These are phyloP conservation scores for Phrynosoma blainvillii DNA, from an alignment of 2,113 vertebrate genomes.

Conservation along the genomic window DNA sequence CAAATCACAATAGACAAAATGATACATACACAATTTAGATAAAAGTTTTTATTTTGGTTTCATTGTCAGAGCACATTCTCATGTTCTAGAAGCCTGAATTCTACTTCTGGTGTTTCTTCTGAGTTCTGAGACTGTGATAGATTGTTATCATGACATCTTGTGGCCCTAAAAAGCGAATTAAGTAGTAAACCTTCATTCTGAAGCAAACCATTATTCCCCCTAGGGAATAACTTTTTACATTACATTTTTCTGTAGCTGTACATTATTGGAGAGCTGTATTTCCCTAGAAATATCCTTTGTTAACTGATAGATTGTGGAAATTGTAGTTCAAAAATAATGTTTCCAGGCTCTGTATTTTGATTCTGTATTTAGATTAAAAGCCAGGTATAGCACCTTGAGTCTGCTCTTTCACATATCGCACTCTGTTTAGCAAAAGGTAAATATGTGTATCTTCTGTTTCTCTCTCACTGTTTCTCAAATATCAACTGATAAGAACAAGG, in stretches of 20 bases:
- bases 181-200: neutral
- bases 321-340: neutral
- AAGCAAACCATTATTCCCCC: neutral
- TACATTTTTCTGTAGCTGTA: neutral
- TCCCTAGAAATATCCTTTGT: neutral
- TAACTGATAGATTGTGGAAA: neutral
- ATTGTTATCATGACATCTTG: neutral
- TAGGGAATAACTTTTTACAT: neutral
- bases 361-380: neutral
- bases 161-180: neutral
- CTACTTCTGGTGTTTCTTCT: neutral
- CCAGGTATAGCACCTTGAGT: neutral
- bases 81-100: neutral
- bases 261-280: neutral
- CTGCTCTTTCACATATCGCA: slow-evolving; percentile 15
- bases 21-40: neutral
- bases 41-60: neutral
- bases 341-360: neutral
- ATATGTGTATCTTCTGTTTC: neutral
- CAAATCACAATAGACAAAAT: neutral
- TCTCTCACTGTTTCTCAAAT: neutral
- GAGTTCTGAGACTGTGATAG: neutral
- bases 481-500: slow-evolving; percentile 1
- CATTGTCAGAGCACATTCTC: neutral
- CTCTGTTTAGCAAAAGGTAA: neutral